A percentile compares a stretch with the other conserved stretches of the same genome.
These are phyloP conservation scores for Troides oblongomaculatus DNA, from an alignment of 2,888 invertebrate species.

Conservation along the genomic window DNA sequence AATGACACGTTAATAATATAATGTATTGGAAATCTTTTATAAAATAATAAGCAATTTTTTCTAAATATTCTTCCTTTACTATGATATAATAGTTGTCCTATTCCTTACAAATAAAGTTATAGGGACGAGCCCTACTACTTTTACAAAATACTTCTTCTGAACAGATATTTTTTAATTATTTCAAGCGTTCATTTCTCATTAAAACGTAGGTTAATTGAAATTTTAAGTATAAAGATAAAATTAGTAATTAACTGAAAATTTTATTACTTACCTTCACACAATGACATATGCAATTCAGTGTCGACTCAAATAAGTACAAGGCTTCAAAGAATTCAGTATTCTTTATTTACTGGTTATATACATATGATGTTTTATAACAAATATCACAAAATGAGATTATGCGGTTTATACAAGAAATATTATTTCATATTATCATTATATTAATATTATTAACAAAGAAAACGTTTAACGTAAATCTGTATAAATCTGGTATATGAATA, in stretches of 20 bases:
- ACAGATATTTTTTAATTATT: conserved; percentile 4
- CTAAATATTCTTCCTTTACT: too few relatives aligned
- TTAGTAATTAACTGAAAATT: conserved; percentile 5
- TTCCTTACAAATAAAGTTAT: too few relatives aligned
- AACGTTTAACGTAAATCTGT: background rate
- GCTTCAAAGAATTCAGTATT: background rate
- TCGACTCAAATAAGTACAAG: conserved; percentile 7
- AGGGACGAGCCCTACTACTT: background rate
- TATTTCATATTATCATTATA: background rate
- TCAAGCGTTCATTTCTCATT: background rate
- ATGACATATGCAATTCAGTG: background rate
- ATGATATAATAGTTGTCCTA: too few relatives aligned
- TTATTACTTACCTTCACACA: conserved; percentile 10
- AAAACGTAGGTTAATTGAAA: conserved; percentile 4
- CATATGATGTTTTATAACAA: background rate
- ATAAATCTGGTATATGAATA: background rate
- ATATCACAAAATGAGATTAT: background rate
- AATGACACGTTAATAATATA: background rate
- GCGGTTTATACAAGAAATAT: background rate
- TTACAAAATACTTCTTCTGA: background rate
- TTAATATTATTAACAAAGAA: background rate
- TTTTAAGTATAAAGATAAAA: conserved; percentile 10
- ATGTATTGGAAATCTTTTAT: too few relatives aligned
- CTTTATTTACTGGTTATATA: background rate
- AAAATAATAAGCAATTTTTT: too few relatives aligned